Evolutionary conservation across 2,888 invertebrate species (phyloP).

Genomic region (Drosophila cracens): DNA sequence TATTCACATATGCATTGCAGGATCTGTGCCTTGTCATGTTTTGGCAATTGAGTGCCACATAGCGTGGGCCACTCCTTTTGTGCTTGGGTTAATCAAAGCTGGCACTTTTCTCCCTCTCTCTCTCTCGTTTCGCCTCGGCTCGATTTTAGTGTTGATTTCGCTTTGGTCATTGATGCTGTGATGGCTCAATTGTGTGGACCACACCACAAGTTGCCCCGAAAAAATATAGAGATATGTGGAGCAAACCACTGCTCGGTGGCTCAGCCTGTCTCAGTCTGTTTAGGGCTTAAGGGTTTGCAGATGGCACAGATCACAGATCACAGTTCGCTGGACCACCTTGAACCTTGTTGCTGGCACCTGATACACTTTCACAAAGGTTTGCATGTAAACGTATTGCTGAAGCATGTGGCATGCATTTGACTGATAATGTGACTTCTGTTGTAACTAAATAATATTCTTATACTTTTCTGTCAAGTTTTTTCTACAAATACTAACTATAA

Average conservation of each 20-base stretch:
- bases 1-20: conserved; percentile 16
- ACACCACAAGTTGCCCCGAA: conserved; percentile 70
- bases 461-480: neutral
- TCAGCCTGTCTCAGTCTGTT: conserved; percentile 4
- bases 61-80: conserved; percentile 62
- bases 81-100: conserved; percentile 73
- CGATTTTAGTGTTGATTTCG: conserved; percentile 43
- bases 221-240: conserved; percentile 42
- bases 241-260: conserved; percentile 26
- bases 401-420: conserved; percentile 7
- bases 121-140: neutral
- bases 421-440: neutral
- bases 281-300: conserved; percentile 43
- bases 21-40: conserved; percentile 70
- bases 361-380: conserved; percentile 10
- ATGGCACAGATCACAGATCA: conserved; percentile 37
- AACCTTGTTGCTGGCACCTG: conserved; percentile 13
- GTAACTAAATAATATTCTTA: neutral
- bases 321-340: conserved; percentile 46
- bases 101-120: conserved; percentile 48
- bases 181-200: conserved; percentile 77
- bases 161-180: conserved; percentile 61
- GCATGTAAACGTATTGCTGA: neutral
- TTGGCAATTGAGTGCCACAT: conserved; percentile 75
- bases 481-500: neutral